A percentile compares a stretch with the other conserved stretches of the same genome.
Conservation (phyloP, 1,140 invertebrate species). For the Octopus bimaculoides region DNA sequence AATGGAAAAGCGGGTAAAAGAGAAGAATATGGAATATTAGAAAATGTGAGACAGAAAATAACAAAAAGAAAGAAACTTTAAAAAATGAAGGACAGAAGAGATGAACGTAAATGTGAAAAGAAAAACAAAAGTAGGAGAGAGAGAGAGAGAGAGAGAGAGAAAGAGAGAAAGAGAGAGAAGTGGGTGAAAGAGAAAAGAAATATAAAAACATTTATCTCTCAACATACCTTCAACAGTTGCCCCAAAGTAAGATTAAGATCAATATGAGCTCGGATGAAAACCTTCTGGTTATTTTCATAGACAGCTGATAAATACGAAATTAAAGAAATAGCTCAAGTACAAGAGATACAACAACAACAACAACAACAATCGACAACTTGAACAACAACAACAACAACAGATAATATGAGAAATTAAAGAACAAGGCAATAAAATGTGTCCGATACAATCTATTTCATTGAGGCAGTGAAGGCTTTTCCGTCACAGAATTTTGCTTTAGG, state of each 20-base stretch:
- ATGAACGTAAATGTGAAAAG: neutral
- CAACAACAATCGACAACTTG: no score
- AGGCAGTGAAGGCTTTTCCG: no score
- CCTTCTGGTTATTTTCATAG: conserved; percentile 62
- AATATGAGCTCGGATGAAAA: conserved; percentile 92
- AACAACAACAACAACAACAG: no score
- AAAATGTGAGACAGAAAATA: neutral
- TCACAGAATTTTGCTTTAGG: no score
- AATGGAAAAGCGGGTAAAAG: neutral
- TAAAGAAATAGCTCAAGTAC: no score
- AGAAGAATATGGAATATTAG: neutral
- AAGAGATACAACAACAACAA: no score
- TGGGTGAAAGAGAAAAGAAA: conserved; percentile 3
- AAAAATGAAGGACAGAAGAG: neutral
- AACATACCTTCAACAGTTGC: conserved; percentile 71
- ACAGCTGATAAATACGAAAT: conserved; percentile 19
- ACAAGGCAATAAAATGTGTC: no score
- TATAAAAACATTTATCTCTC: neutral
- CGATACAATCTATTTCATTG: no score
- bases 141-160: neutral
- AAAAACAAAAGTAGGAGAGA: neutral
- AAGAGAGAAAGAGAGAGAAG: neutral
- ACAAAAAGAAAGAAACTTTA: neutral
- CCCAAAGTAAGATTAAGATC: conserved; percentile 93
- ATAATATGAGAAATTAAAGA: no score